phyloP scores from a whole-genome alignment of 2,113 vertebrate species.

The Etheostoma cragini region DNA sequence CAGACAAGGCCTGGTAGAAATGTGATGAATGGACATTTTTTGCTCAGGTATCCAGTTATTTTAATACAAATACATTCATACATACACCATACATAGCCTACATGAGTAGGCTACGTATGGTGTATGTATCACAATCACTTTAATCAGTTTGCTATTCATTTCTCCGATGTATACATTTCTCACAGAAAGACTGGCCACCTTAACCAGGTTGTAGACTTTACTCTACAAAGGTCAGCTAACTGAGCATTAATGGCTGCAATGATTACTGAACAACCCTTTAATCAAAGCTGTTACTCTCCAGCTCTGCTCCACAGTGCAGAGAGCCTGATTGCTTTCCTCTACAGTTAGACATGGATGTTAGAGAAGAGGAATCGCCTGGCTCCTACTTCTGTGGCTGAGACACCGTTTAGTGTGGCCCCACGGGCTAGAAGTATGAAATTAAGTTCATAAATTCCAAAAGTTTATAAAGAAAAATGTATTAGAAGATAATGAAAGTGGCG shows the following conservation, averaged over 20 bases:
- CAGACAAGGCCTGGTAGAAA: background rate
- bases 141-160: background rate
- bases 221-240: conserved; percentile 20
- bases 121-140: background rate
- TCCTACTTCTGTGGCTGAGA: conserved; percentile 28
- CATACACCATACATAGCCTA: background rate
- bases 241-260: conserved; percentile 33
- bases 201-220: background rate
- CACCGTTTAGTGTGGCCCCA: conserved; percentile 35
- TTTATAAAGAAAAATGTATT: conserved; percentile 59
- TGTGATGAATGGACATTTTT: background rate
- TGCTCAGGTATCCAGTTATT: background rate
- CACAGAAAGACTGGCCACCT: background rate
- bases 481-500: conserved; percentile 49
- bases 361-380: conserved; percentile 43
- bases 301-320: conserved; percentile 32
- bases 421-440: conserved; percentile 53
- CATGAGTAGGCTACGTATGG: too few species aligned
- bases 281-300: conserved; percentile 60
- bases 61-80: background rate
- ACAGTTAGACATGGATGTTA: conserved; percentile 61
- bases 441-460: conserved; percentile 56
- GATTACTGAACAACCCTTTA: conserved; percentile 48
- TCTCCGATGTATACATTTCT: background rate
- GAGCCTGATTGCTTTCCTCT: conserved; percentile 48